phyloP scores from a whole-genome alignment of 2,113 vertebrate species.

The Pelvicachromis taeniatus region DNA sequence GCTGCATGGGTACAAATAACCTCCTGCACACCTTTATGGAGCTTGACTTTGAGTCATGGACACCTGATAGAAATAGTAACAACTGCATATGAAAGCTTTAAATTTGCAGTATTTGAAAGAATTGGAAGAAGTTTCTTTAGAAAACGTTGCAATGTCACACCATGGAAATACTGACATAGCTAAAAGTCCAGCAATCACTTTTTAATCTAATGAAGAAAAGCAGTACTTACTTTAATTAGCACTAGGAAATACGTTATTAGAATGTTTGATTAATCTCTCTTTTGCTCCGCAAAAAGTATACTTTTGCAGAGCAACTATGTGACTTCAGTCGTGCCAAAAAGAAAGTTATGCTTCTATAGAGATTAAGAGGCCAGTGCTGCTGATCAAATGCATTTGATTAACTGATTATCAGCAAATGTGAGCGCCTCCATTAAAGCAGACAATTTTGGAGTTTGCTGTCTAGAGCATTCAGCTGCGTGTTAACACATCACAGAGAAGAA shows the following conservation, averaged over 20 bases:
- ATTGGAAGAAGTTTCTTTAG: background rate
- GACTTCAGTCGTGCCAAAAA: rapidly evolving
- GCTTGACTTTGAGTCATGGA: conserved; percentile 1
- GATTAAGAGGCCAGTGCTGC: background rate
- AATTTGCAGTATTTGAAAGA: background rate
- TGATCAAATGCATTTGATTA: background rate
- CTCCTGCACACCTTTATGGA: background rate
- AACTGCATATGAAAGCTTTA: background rate
- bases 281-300: background rate
- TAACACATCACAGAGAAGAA: background rate
- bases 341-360: background rate
- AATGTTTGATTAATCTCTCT: background rate
- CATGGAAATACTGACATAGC: background rate
- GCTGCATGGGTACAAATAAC: conserved; percentile 14
- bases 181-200: background rate
- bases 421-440: background rate
- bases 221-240: background rate
- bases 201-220: background rate
- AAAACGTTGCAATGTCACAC: background rate
- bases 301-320: background rate
- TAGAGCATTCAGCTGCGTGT: background rate
- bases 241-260: background rate
- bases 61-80: background rate
- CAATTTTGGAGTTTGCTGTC: background rate
- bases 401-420: background rate